These are phyloP conservation scores for Aplodontia rufa DNA, from an alignment of 2,113 vertebrate genomes.

Conservation along the genomic window DNA sequence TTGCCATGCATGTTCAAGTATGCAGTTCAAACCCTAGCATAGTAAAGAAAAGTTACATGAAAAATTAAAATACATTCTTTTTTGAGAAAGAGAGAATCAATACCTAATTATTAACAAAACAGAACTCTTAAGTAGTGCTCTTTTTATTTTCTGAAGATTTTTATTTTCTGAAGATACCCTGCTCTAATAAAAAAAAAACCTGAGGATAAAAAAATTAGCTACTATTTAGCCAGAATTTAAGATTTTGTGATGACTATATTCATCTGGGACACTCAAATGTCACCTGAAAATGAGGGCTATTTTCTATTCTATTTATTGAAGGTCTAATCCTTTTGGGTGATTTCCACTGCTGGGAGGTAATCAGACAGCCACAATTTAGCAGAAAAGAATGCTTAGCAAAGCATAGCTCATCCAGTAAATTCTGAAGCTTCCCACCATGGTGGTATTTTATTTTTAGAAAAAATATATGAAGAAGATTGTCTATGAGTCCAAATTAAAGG, in stretches of 20 bases:
- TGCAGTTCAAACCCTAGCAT: too few relatives aligned
- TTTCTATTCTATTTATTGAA: slow-evolving; percentile 13
- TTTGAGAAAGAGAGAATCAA: too few relatives aligned
- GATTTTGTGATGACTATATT: background rate
- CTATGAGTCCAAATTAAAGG: background rate
- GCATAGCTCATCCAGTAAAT: background rate
- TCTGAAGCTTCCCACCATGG: background rate
- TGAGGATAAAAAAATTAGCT: background rate
- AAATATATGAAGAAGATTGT: background rate
- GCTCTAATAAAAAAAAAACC: background rate
- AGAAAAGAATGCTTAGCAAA: slow-evolving; percentile 23
- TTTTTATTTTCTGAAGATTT: background rate
- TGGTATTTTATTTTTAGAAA: background rate
- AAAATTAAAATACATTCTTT: too few relatives aligned
- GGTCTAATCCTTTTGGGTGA: slow-evolving; percentile 4
- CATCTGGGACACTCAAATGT: background rate
- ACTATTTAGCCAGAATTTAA: background rate
- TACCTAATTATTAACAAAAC: background rate
- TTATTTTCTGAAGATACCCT: background rate
- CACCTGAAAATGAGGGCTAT: background rate
- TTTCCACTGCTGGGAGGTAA: background rate
- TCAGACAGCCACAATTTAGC: background rate
- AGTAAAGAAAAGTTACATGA: too few relatives aligned
- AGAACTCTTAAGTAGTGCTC: background rate
- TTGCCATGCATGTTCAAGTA: too few relatives aligned